Evolutionary conservation across 2,113 vertebrate genomes (phyloP).

Genomic region (Phalacrocorax aristotelis): DNA sequence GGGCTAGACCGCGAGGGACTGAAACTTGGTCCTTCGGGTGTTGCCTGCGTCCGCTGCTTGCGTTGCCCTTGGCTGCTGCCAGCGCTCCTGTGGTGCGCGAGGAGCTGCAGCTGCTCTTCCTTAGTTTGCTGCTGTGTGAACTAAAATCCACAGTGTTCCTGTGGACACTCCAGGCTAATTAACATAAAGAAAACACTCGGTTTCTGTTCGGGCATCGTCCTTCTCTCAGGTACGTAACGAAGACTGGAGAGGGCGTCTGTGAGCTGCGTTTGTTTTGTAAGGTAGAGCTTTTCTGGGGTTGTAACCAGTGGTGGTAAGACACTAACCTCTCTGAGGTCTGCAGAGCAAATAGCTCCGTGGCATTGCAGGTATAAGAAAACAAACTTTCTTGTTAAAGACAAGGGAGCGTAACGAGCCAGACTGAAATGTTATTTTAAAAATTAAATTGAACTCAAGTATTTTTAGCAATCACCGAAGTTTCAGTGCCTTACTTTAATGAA

Average conservation of each 20-base stretch:
- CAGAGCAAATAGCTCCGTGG: neutral
- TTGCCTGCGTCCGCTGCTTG: neutral
- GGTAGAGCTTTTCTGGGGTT: neutral
- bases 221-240: neutral
- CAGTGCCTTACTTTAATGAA: neutral
- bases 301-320: neutral
- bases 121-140: neutral
- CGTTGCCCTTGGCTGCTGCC: neutral
- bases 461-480: neutral
- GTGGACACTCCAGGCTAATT: fast-evolving
- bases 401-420: neutral
- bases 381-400: neutral
- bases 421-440: neutral
- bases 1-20: fast-evolving
- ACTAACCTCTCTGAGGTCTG: neutral
- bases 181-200: fast-evolving
- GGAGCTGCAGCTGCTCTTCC: neutral
- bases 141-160: neutral
- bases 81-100: fast-evolving
- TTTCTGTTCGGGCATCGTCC: neutral
- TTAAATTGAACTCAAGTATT: neutral
- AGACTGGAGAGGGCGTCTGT: neutral
- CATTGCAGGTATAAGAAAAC: neutral
- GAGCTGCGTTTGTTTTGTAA: neutral
- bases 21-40: neutral